Conservation (phyloP, 2,888 invertebrate genomes). For the Drosophila helvetica region DNA sequence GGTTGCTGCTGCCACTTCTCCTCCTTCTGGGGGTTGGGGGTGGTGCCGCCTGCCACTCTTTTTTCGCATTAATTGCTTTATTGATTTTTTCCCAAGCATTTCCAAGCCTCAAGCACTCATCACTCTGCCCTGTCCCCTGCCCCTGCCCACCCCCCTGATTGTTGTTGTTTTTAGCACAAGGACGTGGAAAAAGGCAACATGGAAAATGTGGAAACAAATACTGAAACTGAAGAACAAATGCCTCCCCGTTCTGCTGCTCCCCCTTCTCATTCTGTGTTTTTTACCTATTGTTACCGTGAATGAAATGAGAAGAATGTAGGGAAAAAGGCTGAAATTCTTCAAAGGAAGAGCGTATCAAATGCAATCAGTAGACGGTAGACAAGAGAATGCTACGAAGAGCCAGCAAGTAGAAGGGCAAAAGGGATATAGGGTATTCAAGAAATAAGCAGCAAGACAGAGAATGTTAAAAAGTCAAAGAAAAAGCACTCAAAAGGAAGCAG, state of each 20-base stretch:
- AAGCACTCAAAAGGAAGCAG: background rate
- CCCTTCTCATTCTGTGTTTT: constrained; percentile 11
- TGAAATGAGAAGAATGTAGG: background rate
- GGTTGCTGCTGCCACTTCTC: constrained; percentile 48
- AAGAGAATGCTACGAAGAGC: background rate
- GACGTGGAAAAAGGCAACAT: constrained; percentile 60
- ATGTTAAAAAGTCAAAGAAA: constrained; percentile 13
- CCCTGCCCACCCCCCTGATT: constrained; percentile 19
- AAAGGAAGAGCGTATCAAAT: background rate
- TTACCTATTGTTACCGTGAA: constrained; percentile 53
- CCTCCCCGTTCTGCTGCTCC: background rate
- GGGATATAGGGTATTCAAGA: background rate
- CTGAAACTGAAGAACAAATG: constrained; percentile 26
- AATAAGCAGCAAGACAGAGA: constrained; percentile 27
- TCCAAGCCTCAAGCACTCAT: constrained; percentile 25
- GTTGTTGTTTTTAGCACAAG: constrained; percentile 70
- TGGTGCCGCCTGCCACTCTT: constrained; percentile 63
- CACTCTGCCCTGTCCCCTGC: background rate
- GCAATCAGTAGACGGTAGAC: background rate
- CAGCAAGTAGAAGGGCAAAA: background rate
- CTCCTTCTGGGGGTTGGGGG: constrained; percentile 35
- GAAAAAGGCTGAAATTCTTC: background rate
- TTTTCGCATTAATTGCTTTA: constrained; percentile 80
- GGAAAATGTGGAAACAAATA: constrained; percentile 41
- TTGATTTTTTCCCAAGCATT: constrained; percentile 67